A percentile compares a stretch with the other conserved stretches of the same genome.
These are phyloP conservation scores for Cettia cetti DNA, from an alignment of 2,113 vertebrate genomes.

Conservation along the genomic window DNA sequence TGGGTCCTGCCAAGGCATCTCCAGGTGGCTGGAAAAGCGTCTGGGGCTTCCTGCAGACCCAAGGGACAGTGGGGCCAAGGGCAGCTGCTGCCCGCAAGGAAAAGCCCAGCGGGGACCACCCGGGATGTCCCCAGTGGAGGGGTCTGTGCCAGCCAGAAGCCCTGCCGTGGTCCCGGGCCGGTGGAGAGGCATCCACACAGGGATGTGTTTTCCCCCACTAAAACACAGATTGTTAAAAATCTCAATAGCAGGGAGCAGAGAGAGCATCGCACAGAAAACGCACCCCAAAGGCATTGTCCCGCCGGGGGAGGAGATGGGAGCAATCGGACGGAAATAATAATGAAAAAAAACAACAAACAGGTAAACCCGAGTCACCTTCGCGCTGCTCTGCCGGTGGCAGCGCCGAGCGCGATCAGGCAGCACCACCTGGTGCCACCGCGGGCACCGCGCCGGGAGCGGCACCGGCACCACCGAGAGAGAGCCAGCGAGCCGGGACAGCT, in stretches of 20 bases:
- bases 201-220: neutral
- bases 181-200: neutral
- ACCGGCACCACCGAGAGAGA: too few relatives aligned
- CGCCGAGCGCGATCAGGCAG: constrained; percentile 16
- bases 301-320: neutral
- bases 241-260: neutral
- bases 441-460: neutral
- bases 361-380: neutral
- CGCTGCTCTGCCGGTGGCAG: neutral
- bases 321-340: fast-evolving
- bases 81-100: neutral
- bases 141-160: neutral
- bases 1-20: neutral
- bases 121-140: fast-evolving
- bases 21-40: neutral
- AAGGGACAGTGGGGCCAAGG: fast-evolving
- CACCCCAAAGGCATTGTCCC: neutral
- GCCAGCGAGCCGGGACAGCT: too few relatives aligned
- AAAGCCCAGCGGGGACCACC: neutral
- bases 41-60: fast-evolving
- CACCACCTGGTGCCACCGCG: constrained; percentile 68
- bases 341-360: neutral
- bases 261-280: neutral
- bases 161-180: neutral
- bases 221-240: neutral